phyloP scores from a whole-genome alignment of 2,797 vertebrate species.

The Parauchenoglanis punctatus region DNA sequence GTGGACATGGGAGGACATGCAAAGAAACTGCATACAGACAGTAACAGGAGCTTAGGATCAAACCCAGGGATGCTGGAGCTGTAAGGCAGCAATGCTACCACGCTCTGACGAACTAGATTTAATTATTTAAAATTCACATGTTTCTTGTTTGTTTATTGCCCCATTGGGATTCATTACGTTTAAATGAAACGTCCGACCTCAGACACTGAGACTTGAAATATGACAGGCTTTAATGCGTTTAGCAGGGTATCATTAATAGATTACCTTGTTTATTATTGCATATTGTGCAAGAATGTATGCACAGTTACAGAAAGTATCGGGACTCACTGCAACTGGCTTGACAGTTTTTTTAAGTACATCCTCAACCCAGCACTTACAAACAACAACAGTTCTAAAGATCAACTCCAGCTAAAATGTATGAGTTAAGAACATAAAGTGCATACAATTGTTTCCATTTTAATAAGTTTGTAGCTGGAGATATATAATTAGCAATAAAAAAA shows the following conservation, averaged over 20 bases:
- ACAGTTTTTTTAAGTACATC: not conserved
- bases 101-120: not conserved
- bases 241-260: not conserved
- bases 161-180: not conserved
- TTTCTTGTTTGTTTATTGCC: not conserved
- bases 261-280: not conserved
- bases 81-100: not conserved
- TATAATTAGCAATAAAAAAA: not conserved
- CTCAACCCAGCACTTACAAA: not conserved
- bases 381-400: constrained; percentile 1
- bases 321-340: not conserved
- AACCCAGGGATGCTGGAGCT: not conserved
- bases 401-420: not conserved
- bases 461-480: not conserved
- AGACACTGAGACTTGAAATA: not conserved
- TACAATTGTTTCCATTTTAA: not conserved
- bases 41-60: not conserved
- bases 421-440: not conserved
- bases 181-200: not conserved
- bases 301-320: not conserved
- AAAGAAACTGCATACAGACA: not conserved
- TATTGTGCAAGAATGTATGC: not conserved
- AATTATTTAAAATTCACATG: not conserved
- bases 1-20: not conserved
- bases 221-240: not conserved